Percentiles rank a stretch among this genome's conserved stretches.
These are phyloP conservation scores for Gnathonemus echidnorhynchus DNA, from an alignment of 2,113 vertebrate species.

Conservation along the genomic window DNA sequence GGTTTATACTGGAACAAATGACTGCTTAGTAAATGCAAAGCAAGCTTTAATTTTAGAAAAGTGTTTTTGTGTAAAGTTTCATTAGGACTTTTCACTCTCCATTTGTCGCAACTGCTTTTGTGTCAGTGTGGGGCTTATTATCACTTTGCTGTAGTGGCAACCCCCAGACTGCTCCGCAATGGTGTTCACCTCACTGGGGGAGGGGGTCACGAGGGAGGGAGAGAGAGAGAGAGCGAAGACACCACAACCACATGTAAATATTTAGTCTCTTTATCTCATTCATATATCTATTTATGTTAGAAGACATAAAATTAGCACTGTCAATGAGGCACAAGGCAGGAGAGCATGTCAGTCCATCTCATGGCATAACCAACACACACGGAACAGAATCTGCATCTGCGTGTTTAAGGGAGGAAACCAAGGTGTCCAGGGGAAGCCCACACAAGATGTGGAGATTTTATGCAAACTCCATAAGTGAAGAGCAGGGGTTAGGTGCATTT, in stretches of 20 bases:
- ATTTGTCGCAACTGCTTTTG: not conserved
- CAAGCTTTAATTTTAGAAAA: not conserved
- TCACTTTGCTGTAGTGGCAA: not conserved
- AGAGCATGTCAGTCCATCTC: not conserved
- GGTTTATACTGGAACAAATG: not conserved
- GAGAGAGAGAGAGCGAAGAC: not conserved
- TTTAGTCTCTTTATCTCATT: not conserved
- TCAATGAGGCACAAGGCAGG: not conserved
- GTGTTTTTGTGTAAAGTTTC: constrained; percentile 5
- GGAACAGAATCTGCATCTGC: not conserved
- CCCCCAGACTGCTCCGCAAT: not conserved
- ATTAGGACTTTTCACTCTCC: not conserved
- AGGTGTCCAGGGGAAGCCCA: not conserved
- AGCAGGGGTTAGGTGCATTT: not conserved
- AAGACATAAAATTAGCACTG: not conserved
- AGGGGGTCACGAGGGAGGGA: not conserved
- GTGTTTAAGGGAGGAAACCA: not conserved
- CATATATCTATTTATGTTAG: not conserved
- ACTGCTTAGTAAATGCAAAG: not conserved
- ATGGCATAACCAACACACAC: not conserved
- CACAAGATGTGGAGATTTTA: not conserved
- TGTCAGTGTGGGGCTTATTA: not conserved
- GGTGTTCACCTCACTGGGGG: not conserved
- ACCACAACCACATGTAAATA: not conserved
- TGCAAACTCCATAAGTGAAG: not conserved